These are phyloP conservation scores for Bedellia somnulentella DNA, from an alignment of 2,888 invertebrate genomes.

Conservation along the genomic window DNA sequence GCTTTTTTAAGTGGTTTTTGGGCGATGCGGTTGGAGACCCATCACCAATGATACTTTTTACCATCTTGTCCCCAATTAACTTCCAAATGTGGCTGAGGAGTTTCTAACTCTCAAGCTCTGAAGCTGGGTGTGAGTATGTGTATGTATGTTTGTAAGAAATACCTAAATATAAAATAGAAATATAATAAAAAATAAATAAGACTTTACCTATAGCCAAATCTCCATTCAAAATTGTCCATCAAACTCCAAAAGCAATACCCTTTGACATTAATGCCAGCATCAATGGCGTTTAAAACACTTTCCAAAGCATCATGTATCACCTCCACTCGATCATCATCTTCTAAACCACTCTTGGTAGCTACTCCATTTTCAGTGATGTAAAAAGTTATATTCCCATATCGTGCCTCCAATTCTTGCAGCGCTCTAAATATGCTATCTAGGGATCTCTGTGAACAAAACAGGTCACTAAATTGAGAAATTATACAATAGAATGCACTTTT, in stretches of 20 bases:
- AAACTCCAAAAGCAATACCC: constrained; percentile 70
- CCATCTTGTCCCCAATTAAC: no score
- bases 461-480: no score
- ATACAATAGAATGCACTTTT: no score
- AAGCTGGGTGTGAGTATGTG: no score
- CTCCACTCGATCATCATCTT: constrained; percentile 31
- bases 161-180: no score
- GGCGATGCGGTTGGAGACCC: no score
- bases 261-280: constrained; percentile 49
- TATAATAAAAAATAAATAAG: not conserved
- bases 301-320: constrained; percentile 30
- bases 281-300: constrained; percentile 20
- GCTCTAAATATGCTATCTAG: not conserved
- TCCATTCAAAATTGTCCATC: constrained; percentile 74
- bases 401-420: not conserved
- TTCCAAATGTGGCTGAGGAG: no score
- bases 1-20: no score
- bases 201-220: constrained; percentile 57
- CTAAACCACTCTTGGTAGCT: constrained; percentile 27
- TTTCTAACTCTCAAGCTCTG: no score
- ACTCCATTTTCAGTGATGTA: constrained; percentile 52
- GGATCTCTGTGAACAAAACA: not conserved
- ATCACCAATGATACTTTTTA: no score
- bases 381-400: constrained; percentile 13
- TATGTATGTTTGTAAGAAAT: no score